Conservation (phyloP, 2,888 invertebrate species). For the Chymomyza procnemis region DNA sequence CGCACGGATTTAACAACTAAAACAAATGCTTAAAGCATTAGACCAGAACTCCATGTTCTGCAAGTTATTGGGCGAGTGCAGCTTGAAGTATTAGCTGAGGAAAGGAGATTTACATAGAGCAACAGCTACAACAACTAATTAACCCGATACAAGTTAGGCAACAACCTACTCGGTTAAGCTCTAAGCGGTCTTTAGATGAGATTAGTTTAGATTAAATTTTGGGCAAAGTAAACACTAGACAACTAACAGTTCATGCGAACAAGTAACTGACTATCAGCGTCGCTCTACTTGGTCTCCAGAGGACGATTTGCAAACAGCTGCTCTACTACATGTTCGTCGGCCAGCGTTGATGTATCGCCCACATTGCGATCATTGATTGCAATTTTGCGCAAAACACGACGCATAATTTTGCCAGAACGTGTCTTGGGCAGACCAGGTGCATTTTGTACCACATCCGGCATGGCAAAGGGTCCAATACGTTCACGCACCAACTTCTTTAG, state of each 20-base stretch:
- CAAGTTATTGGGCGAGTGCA: not conserved
- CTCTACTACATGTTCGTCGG: conserved; percentile 93
- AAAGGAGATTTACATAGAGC: not conserved
- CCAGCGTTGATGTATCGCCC: conserved; percentile 95
- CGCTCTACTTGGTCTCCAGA: conserved; percentile 74
- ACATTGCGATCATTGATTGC: conserved; percentile 92
- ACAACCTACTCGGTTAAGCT: not conserved
- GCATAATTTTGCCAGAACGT: conserved; percentile 98
- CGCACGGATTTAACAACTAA: conserved; percentile 63
- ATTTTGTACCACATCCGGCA: conserved; percentile 95
- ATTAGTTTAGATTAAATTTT: not conserved
- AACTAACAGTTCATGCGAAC: not conserved
- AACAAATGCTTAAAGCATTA: conserved; percentile 7
- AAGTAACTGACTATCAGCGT: not conserved
- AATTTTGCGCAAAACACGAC: conserved; percentile 94
- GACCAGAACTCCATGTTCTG: not conserved
- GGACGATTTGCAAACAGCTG: conserved; percentile 87
- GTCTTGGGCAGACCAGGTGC: conserved; percentile 97
- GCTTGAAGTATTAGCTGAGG: not conserved
- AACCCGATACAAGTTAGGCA: too few species aligned
- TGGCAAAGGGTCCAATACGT: conserved; percentile 96
- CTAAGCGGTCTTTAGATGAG: not conserved
- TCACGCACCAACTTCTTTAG: conserved; percentile 89
- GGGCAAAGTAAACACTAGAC: not conserved
- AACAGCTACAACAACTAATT: not conserved